phyloP scores from a whole-genome alignment of 1,140 invertebrate species.

The Streblospio benedicti region DNA sequence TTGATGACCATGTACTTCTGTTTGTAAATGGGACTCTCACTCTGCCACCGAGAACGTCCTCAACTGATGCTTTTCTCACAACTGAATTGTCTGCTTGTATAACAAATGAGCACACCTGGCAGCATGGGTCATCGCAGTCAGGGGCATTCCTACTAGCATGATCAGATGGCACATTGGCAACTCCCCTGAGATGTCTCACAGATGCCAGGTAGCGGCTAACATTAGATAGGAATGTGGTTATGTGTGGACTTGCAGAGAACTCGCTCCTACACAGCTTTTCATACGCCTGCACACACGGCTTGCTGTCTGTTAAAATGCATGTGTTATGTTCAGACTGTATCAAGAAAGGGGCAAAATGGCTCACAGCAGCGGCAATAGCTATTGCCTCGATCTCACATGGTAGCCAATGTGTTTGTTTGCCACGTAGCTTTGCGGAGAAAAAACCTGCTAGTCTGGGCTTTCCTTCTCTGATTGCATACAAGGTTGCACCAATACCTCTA shows the following conservation, averaged over 20 bases:
- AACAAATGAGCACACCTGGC: conserved; percentile 11
- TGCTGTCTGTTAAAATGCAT: conserved; percentile 22
- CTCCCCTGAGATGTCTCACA: conserved; percentile 17
- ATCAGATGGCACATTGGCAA: conserved; percentile 18
- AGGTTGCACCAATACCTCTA: conserved; percentile 17
- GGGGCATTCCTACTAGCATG: conserved; percentile 21
- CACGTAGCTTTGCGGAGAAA: conserved; percentile 18
- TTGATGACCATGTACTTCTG: conserved; percentile 13
- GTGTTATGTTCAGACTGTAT: conserved; percentile 16
- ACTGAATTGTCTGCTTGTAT: not conserved
- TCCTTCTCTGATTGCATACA: conserved; percentile 15
- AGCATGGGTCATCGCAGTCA: conserved; percentile 3
- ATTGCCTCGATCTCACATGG: conserved; percentile 24
- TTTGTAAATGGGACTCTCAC: conserved; percentile 13
- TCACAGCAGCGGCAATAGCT: conserved; percentile 18
- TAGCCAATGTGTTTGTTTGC: conserved; percentile 19
- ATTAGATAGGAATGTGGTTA: conserved; percentile 17
- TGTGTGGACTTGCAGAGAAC: conserved; percentile 21
- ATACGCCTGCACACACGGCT: conserved; percentile 23
- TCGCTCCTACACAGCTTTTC: conserved; percentile 22
- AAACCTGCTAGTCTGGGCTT: conserved; percentile 14
- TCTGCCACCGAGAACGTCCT: not conserved
- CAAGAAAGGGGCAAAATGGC: conserved; percentile 21
- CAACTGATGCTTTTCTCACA: not conserved
- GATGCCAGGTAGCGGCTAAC: conserved; percentile 18